These are phyloP conservation scores for Brienomyrus brachyistius DNA, from an alignment of 2,113 vertebrate genomes.

Conservation along the genomic window DNA sequence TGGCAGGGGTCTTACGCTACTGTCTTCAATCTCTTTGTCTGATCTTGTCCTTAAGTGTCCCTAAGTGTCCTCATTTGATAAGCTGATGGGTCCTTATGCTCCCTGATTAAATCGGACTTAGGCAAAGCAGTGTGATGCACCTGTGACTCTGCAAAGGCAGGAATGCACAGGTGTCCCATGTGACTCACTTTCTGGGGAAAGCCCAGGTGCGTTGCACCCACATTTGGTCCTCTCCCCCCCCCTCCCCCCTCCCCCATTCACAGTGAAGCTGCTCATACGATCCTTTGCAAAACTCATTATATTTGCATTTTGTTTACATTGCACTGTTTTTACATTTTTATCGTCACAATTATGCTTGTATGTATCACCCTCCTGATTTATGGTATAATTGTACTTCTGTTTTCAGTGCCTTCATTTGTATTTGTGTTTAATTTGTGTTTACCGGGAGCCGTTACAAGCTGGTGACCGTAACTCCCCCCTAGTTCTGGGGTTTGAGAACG, in stretches of 20 bases:
- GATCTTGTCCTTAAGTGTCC: background rate
- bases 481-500: too few relatives aligned
- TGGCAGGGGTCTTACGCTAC: background rate
- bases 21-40: background rate
- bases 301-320: background rate
- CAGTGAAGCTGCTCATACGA: background rate
- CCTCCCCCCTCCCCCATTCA: background rate
- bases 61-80: background rate
- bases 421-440: background rate
- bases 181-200: background rate
- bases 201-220: background rate
- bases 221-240: background rate
- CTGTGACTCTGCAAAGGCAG: background rate
- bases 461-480: background rate
- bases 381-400: background rate
- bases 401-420: background rate
- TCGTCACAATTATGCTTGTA: background rate
- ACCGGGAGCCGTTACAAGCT: background rate
- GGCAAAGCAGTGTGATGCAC: background rate
- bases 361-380: background rate
- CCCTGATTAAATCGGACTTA: background rate
- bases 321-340: background rate
- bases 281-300: background rate
- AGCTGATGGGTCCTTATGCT: background rate
- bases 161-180: background rate